These are phyloP conservation scores for Drosophila paranaensis DNA, from an alignment of 2,888 invertebrate genomes.

Conservation along the genomic window DNA sequence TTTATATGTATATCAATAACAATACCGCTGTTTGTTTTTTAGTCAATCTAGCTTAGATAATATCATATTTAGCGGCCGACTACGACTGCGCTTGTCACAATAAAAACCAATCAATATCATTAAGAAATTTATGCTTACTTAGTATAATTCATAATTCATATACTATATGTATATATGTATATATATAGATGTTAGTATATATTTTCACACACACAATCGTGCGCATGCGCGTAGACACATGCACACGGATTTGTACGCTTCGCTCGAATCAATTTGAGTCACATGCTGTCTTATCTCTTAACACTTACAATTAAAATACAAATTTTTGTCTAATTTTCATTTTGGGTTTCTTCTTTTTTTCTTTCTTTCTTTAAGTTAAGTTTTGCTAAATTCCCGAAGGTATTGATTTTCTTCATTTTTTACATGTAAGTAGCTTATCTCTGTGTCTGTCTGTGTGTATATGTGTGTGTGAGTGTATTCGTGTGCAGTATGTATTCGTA, in stretches of 20 bases:
- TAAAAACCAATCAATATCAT: constrained; percentile 67
- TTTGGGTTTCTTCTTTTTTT: too few species aligned
- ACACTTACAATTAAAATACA: constrained; percentile 31
- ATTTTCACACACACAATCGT: constrained; percentile 7
- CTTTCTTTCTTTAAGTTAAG: background rate
- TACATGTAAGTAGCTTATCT: constrained; percentile 19
- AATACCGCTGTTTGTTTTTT: constrained; percentile 27
- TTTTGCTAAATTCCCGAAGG: constrained; percentile 22
- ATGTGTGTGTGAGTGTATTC: background rate
- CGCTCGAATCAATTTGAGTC: constrained; percentile 36
- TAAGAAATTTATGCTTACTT: constrained; percentile 43
- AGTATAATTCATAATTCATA: constrained; percentile 7
- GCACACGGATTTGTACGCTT: constrained; percentile 13
- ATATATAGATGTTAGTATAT: constrained; percentile 7
- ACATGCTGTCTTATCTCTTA: constrained; percentile 18
- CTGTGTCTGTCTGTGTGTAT: background rate
- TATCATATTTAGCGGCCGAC: constrained; percentile 59
- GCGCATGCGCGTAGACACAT: constrained; percentile 7
- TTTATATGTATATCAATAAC: constrained; percentile 47
- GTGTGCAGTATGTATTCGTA: constrained; percentile 11
- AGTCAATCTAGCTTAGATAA: constrained; percentile 54
- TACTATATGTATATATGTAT: constrained; percentile 1
- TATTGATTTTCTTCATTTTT: constrained; percentile 30
- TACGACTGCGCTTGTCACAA: constrained; percentile 56
- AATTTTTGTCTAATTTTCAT: constrained; percentile 6